Percentiles rank a stretch among this genome's conserved stretches.
Conservation (phyloP, 2,888 invertebrate species). For the Pyrrhosoma nymphula region DNA sequence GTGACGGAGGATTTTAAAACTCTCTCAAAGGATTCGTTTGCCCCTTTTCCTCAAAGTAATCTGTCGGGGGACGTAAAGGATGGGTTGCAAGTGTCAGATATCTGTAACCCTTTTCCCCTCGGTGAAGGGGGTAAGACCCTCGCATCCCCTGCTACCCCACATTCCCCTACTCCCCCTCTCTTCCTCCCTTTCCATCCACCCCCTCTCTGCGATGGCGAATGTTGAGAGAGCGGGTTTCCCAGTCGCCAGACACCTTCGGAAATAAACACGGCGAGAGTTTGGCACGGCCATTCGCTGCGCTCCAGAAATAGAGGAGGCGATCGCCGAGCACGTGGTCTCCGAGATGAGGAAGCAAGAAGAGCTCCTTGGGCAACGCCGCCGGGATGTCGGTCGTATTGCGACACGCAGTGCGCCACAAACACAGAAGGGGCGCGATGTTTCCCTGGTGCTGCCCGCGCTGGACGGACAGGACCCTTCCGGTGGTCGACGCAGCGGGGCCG, state of each 20-base stretch:
- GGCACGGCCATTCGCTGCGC: slow-evolving; percentile 48
- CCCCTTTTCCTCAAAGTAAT: neutral
- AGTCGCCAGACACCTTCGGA: slow-evolving; percentile 61
- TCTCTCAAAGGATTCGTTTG: neutral
- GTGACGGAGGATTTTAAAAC: too few relatives aligned
- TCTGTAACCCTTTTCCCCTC: slow-evolving; percentile 23
- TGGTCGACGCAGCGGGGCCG: neutral
- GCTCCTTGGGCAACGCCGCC: slow-evolving; percentile 25
- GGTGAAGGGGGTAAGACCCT: neutral
- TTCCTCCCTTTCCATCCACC: neutral
- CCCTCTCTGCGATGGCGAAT: neutral
- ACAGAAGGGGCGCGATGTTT: neutral
- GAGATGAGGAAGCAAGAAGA: neutral
- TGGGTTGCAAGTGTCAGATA: neutral
- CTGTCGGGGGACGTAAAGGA: neutral
- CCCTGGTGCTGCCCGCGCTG: neutral
- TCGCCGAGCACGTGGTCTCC: slow-evolving; percentile 41
- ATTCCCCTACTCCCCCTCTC: neutral
- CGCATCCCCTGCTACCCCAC: neutral
- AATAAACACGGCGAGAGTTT: slow-evolving; percentile 58
- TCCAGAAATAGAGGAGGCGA: slow-evolving; percentile 32
- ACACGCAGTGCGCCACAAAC: neutral
- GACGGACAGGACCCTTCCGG: neutral
- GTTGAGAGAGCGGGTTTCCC: slow-evolving; percentile 47
- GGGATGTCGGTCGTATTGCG: slow-evolving; percentile 32